Evolutionary conservation across 2,888 invertebrate species (phyloP), one percentile per base, ranked within the genome.

Genomic region (Temnothorax rugatulus): DNA sequence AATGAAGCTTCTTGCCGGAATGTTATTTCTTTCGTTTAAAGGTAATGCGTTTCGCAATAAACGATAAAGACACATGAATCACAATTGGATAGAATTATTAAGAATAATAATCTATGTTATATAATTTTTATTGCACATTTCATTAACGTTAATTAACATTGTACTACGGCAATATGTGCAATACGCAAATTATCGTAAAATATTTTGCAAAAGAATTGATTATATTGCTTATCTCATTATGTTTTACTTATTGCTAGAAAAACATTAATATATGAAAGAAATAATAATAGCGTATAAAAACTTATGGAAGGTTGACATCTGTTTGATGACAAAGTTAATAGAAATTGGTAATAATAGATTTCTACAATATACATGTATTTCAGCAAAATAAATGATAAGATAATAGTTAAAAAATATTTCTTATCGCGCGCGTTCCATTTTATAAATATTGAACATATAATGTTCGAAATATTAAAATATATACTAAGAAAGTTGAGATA

Each of bases 1-100:
- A 81, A 81, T 73, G 59, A 73, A 61, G 47, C 79, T 61, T 71
- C 73, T 81, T 50, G 73, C n/a, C 47, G 59, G 47, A 50, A 41
- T 59, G 47, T 59, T 47, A 59, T 44, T 81, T 57, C 71, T 71
- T 73, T 59, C 15, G 71, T 59, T 71, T 38, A 34, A 47, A 59
- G 59, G 38, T 34, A 59, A 71, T 59, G 71, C 57, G 15, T 38
- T 66, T 66, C 11, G 77, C 54, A 79, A 79, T 81, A 81, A 81
- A 50, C 34, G 71, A 71, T 34, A 25, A 59, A 50, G 47, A 41
- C 44, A 2, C 15, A 29, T 41, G 29, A 54, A 41, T 41, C 44
- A n/a, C 52, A 47, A 38, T 18, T 18, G 13, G 11, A 18, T 57
- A 8, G 8, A 41, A 57, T 76, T 21, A n/a, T 41, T 38, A 9